Conservation (phyloP, 2,888 invertebrate genomes). For the Pelosia muscerda region DNA sequence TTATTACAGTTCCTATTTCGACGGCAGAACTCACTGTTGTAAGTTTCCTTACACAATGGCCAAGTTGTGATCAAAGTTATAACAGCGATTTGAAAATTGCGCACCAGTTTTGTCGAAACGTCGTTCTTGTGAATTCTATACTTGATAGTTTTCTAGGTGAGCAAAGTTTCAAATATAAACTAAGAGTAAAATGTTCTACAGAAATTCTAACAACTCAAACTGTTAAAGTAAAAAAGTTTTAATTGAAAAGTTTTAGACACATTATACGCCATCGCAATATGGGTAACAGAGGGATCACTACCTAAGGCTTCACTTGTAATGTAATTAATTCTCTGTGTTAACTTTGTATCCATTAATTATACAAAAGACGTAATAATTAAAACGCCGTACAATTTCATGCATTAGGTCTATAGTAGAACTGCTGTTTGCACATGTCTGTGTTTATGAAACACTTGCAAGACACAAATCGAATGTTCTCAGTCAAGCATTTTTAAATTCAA, state of each 20-base stretch:
- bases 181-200: not conserved
- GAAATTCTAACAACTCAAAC: not conserved
- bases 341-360: not conserved
- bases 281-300: not conserved
- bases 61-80: not conserved
- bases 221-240: not conserved
- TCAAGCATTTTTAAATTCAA: not conserved
- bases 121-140: not conserved
- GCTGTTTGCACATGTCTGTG: not conserved
- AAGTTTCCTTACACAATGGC: not conserved
- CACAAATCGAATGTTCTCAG: not conserved
- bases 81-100: not conserved
- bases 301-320: not conserved
- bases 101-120: not conserved
- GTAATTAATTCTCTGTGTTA: not conserved
- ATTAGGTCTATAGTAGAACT: too few species aligned
- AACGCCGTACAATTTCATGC: too few species aligned
- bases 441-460: not conserved
- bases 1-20: not conserved
- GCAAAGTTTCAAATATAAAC: conserved; percentile 6
- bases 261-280: not conserved
- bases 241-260: not conserved
- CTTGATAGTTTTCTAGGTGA: not conserved
- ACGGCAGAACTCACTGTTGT: not conserved
- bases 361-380: not conserved